These are phyloP conservation scores for Drosophila paramelanica DNA, from an alignment of 2,888 invertebrate genomes.

Conservation along the genomic window DNA sequence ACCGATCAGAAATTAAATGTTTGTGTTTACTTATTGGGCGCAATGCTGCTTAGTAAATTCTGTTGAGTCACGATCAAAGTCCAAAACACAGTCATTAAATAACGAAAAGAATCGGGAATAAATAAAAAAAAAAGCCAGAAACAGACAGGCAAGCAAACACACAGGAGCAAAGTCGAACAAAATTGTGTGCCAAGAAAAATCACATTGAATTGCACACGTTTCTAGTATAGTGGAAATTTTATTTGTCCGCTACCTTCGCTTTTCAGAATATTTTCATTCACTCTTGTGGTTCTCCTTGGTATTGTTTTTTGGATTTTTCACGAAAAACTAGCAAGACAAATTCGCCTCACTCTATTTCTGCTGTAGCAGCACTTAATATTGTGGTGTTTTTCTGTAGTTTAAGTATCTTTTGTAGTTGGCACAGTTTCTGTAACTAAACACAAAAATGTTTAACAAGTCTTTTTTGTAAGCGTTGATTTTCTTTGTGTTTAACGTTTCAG, in stretches of 20 bases:
- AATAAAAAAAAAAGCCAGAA: conserved; percentile 14
- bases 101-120: conserved; percentile 8
- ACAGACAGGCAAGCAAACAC: conserved; percentile 28
- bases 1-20: conserved; percentile 43
- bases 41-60: conserved; percentile 42
- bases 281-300: conserved; percentile 25
- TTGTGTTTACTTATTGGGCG: conserved; percentile 48
- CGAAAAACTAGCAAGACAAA: conserved; percentile 69
- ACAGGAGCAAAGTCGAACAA: conserved; percentile 67
- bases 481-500: conserved; percentile 19
- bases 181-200: conserved; percentile 65
- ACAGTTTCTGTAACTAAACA: conserved; percentile 34
- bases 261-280: conserved; percentile 33
- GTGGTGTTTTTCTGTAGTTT: conserved; percentile 6
- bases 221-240: conserved; percentile 76
- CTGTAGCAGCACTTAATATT: conserved; percentile 43
- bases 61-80: conserved; percentile 78
- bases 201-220: conserved; percentile 55
- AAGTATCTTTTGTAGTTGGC: conserved; percentile 19
- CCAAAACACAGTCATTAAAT: conserved; percentile 54
- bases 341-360: conserved; percentile 72
- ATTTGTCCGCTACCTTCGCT: conserved; percentile 37
- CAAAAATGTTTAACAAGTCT: conserved; percentile 34
- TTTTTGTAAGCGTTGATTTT: conserved; percentile 14
- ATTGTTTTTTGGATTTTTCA: conserved; percentile 17